These are phyloP conservation scores for Tetramorium simillimum DNA, from an alignment of 1,140 invertebrate species.

Conservation along the genomic window DNA sequence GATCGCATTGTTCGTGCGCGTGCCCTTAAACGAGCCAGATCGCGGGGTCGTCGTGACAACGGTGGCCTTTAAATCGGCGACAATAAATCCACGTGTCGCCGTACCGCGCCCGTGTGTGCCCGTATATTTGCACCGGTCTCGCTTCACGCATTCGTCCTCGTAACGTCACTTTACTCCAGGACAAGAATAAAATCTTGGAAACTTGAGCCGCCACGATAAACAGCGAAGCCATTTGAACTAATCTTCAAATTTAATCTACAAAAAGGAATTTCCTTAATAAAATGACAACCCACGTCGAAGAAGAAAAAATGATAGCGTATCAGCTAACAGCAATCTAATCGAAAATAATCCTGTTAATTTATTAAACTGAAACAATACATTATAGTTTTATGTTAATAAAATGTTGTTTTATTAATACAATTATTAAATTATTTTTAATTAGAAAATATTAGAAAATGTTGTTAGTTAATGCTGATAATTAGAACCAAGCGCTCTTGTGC, in stretches of 20 bases:
- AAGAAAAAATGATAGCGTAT: too few species aligned
- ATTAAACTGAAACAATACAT: not conserved
- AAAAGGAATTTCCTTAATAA: not conserved
- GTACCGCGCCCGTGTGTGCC: not conserved
- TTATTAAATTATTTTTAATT: too few species aligned
- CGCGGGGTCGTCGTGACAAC: conserved; percentile 76
- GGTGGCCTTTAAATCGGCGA: conserved; percentile 79
- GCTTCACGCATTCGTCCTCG: conserved; percentile 19
- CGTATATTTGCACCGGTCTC: not conserved
- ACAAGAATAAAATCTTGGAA: not conserved
- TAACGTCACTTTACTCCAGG: conserved; percentile 7
- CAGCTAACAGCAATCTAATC: too few species aligned
- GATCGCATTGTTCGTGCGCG: conserved; percentile 75
- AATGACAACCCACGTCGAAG: not conserved
- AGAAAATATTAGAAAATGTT: too few species aligned
- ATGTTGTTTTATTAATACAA: not conserved
- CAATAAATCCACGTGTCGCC: conserved; percentile 63
- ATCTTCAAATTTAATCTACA: not conserved
- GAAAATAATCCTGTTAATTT: too few species aligned
- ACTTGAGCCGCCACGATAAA: not conserved
- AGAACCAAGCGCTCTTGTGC: too few species aligned
- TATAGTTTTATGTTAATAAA: not conserved
- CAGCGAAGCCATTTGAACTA: not conserved
- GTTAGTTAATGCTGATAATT: too few species aligned
- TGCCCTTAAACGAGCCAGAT: conserved; percentile 73